Evolutionary conservation across 92 coral and sea anemone genomes (phyloP), one percentile per base, ranked within the genome.

Genomic region (Bergia sp.): DNA sequence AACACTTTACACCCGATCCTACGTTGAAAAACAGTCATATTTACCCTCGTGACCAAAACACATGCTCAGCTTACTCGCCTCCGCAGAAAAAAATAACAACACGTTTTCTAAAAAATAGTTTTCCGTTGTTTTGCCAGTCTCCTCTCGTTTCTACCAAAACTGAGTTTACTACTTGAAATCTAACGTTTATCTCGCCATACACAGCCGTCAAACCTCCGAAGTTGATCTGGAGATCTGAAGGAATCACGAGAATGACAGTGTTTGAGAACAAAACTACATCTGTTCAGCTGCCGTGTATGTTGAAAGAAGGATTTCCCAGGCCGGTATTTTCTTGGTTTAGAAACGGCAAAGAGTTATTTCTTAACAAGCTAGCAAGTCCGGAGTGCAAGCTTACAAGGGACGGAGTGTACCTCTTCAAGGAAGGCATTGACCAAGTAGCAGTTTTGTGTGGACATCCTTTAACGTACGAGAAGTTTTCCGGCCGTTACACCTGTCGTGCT

Each of bases 401-500:
- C 7, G 85, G 85, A 4, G 10, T 53, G 36, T 80, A 80, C 47
- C 72, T 80, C 3, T 65, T 37, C 7, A 41, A 2, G 36, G 37
- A 80, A 57, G 44, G 11, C 21, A 13, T 4, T 37, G 72, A 80
- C 3, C 85, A 80, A 80, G 29, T 37, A 9, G 58, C 61, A 45
- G 85, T 80, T 36, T 40, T 80, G 20, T 80, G 85, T 37, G 85
- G 85, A 37, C 72, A 80, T 36, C 71, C 85, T 53, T 37, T 80
- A 7, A 57, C 7, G 3, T 80, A 53, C 47, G 85, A 80, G 41
- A 80, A 55, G 9, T 80, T 80, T n/a, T 80, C 85, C 0, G 85
- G 85, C 0, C 71, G 85, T 53, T 80, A 80, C n/a, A 29, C 85
- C 1, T 80, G 85, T 36, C 45, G 36, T 29, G 85, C 85, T 57